Conservation (phyloP, 2,797 vertebrate species). For the Pipistrellus kuhlii region DNA sequence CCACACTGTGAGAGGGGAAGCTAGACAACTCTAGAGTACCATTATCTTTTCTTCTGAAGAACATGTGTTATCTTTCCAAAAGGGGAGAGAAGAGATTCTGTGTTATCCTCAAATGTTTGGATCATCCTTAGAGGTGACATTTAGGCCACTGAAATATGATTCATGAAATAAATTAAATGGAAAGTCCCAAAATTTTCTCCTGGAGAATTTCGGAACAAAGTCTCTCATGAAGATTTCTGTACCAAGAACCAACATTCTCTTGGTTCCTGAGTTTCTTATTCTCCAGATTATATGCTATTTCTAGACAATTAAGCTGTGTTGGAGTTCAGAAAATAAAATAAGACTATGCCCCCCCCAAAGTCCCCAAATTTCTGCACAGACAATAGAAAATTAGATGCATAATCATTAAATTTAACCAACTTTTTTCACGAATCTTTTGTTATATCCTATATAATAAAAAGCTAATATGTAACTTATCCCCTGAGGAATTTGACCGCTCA, state of each 20-base stretch:
- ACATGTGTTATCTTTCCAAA: conserved; percentile 26
- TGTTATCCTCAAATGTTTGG: conserved; percentile 32
- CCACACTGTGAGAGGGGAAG: not conserved
- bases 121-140: not conserved
- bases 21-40: not conserved
- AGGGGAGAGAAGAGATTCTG: not conserved
- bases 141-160: conserved; percentile 26
- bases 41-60: conserved; percentile 31
- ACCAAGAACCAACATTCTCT: not conserved
- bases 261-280: conserved; percentile 1
- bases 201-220: not conserved
- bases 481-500: no score
- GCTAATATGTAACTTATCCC: no score
- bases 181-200: conserved; percentile 41
- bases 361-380: not conserved
- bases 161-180: conserved; percentile 7
- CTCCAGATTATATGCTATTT: not conserved
- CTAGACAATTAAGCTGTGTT: not conserved
- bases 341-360: not conserved
- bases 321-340: conserved; percentile 10
- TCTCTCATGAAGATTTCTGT: conserved; percentile 22
- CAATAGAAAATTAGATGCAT: conserved; percentile 30
- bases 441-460: not conserved
- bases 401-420: conserved; percentile 13
- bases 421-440: conserved; percentile 10